phyloP scores from a whole-genome alignment of 2,888 invertebrate species.

The Acanthoscelides obtectus region DNA sequence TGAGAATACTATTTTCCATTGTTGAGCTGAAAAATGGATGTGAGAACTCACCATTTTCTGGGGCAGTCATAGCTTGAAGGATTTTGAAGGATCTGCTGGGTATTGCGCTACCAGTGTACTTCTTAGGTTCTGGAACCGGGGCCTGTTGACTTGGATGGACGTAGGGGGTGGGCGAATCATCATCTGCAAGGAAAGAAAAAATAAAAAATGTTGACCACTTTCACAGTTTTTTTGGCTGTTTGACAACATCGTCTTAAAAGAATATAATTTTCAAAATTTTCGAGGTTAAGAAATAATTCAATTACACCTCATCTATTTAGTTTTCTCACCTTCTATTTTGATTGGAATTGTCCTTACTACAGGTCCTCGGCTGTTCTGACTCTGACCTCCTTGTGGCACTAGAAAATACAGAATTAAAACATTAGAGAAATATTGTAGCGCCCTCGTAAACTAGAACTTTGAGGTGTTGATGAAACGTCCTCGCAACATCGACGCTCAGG shows the following conservation, averaged over 20 bases:
- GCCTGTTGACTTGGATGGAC: slow-evolving; percentile 65
- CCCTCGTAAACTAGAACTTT: no score
- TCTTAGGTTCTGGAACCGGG: slow-evolving; percentile 60
- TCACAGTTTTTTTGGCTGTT: no score
- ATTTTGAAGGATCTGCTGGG: slow-evolving; percentile 77
- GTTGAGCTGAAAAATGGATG: neutral
- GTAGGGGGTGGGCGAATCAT: slow-evolving; percentile 35
- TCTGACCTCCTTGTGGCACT: slow-evolving; percentile 26
- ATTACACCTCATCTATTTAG: neutral
- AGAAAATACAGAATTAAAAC: neutral
- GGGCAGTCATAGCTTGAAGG: slow-evolving; percentile 71
- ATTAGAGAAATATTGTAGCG: neutral
- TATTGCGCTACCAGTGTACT: slow-evolving; percentile 72
- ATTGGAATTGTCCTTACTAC: slow-evolving; percentile 60
- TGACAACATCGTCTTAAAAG: no score
- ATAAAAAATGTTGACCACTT: neutral
- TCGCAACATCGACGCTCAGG: no score
- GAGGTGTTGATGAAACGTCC: no score
- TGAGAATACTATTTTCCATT: neutral
- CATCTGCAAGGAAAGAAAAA: slow-evolving; percentile 6
- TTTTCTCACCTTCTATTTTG: slow-evolving; percentile 54
- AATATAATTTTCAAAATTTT: no score
- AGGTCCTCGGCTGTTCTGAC: slow-evolving; percentile 28
- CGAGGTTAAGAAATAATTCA: no score
- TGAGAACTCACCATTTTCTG: slow-evolving; percentile 15